Conservation (phyloP, 2,113 vertebrate species). For the Eudyptes chrysolophus region DNA sequence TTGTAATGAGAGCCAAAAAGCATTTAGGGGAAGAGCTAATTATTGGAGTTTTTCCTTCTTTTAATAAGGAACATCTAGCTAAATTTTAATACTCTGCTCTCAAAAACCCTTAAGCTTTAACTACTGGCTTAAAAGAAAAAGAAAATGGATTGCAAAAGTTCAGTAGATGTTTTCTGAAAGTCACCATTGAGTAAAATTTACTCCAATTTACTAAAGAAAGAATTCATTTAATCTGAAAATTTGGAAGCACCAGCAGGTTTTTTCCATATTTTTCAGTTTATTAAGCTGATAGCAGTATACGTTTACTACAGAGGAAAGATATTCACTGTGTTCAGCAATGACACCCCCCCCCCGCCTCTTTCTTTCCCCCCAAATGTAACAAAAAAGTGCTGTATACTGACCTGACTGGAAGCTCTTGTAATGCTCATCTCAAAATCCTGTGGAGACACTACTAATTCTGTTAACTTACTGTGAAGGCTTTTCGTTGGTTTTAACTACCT, state of each 20-base stretch:
- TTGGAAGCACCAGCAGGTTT: background rate
- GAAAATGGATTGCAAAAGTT: background rate
- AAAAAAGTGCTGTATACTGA: background rate
- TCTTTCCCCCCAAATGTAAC: background rate
- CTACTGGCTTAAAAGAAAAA: constrained; percentile 42
- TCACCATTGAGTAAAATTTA: background rate
- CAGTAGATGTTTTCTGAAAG: background rate
- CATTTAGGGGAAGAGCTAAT: constrained; percentile 76
- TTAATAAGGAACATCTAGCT: constrained; percentile 66
- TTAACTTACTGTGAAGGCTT: background rate
- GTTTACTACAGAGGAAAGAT: background rate
- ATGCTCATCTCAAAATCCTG: background rate
- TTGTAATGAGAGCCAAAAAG: constrained; percentile 77
- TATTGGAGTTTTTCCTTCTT: constrained; percentile 57
- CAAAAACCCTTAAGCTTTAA: constrained; percentile 68
- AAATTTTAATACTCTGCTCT: constrained; percentile 60
- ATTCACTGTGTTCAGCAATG: background rate
- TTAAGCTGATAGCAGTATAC: background rate
- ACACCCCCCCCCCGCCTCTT: fast-evolving
- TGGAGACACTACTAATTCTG: background rate
- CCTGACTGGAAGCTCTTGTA: background rate
- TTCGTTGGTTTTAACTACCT: background rate
- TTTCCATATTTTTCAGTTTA: background rate
- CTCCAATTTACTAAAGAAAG: background rate
- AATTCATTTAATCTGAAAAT: background rate